phyloP scores from a whole-genome alignment of 2,113 vertebrate species.

The Barbus barbus region DNA sequence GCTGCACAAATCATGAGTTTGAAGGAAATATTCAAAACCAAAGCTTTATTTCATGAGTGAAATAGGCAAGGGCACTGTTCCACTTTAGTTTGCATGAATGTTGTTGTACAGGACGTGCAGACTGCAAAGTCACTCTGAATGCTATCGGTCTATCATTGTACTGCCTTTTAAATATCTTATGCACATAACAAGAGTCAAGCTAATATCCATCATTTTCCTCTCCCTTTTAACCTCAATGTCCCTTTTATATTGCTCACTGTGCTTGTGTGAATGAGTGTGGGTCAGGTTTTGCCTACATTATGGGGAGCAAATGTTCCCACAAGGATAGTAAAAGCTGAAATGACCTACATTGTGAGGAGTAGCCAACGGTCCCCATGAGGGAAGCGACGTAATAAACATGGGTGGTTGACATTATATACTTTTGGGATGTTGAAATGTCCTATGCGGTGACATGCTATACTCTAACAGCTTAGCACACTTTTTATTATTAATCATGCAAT shows the following conservation, averaged over 20 bases:
- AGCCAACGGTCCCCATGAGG: background rate
- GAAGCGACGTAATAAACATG: slow-evolving; percentile 60
- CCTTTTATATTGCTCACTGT: background rate
- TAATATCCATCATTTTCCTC: slow-evolving; percentile 21
- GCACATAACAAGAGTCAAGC: slow-evolving; percentile 15
- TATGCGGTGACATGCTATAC: background rate
- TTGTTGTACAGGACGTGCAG: background rate
- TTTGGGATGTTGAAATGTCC: background rate
- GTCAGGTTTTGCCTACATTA: slow-evolving; percentile 8
- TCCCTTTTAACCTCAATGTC: slow-evolving; percentile 22
- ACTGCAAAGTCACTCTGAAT: slow-evolving; percentile 27
- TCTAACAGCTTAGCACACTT: background rate
- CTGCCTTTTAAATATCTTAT: slow-evolving; percentile 31
- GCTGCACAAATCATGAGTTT: background rate
- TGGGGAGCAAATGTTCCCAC: slow-evolving; percentile 5
- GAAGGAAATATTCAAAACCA: background rate
- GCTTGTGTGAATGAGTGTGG: slow-evolving; percentile 6
- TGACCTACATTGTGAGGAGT: background rate
- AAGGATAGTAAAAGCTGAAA: slow-evolving; percentile 3
- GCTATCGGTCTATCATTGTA: background rate
- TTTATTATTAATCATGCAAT: background rate
- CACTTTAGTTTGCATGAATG: background rate
- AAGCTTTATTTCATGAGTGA: background rate
- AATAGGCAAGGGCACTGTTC: background rate
- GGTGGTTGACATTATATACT: background rate